phyloP scores from a whole-genome alignment of 1,140 invertebrate species.

The Oreohelix idahoensis region DNA sequence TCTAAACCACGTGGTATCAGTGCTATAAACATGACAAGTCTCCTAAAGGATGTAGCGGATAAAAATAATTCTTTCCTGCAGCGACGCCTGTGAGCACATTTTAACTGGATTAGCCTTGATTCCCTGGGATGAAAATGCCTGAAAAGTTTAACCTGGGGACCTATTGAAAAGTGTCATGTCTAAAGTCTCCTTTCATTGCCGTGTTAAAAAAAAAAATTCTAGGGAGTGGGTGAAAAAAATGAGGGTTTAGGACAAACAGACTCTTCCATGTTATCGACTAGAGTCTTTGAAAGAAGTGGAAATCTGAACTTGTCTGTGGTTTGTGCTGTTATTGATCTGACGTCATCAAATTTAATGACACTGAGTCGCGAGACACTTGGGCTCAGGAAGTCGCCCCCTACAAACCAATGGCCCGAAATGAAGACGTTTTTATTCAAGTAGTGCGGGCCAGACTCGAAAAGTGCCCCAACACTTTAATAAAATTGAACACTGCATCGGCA shows the following conservation, averaged over 20 bases:
- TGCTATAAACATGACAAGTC: not conserved
- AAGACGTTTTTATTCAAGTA: conserved; percentile 6
- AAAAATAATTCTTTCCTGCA: conserved; percentile 2
- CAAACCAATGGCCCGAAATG: not conserved
- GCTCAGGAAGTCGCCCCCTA: not conserved
- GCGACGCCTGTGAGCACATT: not conserved
- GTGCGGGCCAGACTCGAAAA: not conserved
- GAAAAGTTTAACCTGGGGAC: not conserved
- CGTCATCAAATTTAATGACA: conserved; percentile 6
- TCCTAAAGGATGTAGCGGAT: not conserved
- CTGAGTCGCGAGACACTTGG: not conserved
- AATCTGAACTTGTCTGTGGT: not conserved
- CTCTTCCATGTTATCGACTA: not conserved
- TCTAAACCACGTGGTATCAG: not conserved
- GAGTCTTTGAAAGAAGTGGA: not conserved
- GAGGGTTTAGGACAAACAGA: not conserved
- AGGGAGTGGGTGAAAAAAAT: not conserved
- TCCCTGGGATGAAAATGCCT: not conserved
- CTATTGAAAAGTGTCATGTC: not conserved
- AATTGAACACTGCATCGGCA: not conserved
- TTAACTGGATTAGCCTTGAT: not conserved
- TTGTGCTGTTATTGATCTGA: not conserved
- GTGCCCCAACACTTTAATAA: not conserved
- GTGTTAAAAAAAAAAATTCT: not conserved
- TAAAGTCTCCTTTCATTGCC: not conserved